phyloP scores from a whole-genome alignment of 2,797 vertebrate genomes.

The Luscinia megarhynchos region DNA sequence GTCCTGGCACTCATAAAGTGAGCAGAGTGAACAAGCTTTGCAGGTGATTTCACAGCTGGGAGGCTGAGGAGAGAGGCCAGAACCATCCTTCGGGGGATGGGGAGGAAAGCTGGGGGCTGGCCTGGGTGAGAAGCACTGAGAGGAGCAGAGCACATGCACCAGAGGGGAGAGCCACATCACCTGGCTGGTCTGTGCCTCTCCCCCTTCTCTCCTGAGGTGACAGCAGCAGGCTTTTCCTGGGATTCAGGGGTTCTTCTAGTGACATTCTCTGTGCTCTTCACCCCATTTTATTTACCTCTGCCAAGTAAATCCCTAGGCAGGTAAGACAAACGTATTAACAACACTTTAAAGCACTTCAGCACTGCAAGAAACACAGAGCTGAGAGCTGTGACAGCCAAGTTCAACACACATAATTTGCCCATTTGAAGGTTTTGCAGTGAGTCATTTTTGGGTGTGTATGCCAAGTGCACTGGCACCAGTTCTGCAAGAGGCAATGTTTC shows the following conservation, averaged over 20 bases:
- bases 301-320: neutral
- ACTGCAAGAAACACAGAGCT: neutral
- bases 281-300: neutral
- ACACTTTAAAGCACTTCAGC: neutral
- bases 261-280: neutral
- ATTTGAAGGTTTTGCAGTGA: neutral
- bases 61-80: neutral
- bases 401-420: neutral
- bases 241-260: neutral
- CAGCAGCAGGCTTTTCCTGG: neutral
- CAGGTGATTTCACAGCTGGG: neutral
- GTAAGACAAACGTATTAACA: neutral
- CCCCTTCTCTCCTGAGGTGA: neutral
- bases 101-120: neutral
- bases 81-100: too few species aligned
- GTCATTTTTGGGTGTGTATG: neutral
- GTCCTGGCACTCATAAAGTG: neutral
- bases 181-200: neutral
- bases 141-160: neutral
- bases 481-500: neutral
- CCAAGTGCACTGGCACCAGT: accelerated
- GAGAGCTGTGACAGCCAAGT: neutral
- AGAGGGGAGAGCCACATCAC: neutral
- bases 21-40: neutral
- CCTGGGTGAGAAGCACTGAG: neutral